Evolutionary conservation across 2,113 vertebrate genomes (phyloP).

Genomic region (Grammomys dolichurus): DNA sequence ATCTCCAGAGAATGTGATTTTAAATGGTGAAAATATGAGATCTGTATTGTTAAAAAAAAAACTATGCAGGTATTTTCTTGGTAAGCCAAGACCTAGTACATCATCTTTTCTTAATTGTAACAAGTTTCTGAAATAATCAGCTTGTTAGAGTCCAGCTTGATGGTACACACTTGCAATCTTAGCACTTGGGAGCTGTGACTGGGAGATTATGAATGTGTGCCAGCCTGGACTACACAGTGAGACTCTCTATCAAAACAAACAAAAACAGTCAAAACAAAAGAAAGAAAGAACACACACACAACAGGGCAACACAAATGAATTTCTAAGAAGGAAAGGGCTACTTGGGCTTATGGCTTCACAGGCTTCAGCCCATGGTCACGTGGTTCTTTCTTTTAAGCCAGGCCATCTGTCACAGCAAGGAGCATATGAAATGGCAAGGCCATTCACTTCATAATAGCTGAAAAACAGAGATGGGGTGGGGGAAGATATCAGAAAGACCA

Average conservation of each 20-base stretch:
- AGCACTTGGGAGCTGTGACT: not conserved
- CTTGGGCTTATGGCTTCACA: not conserved
- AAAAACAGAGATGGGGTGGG: not conserved
- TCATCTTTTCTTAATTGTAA: not conserved
- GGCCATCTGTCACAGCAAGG: not conserved
- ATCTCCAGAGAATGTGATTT: slow-evolving; percentile 10
- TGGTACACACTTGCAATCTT: not conserved
- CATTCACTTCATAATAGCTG: not conserved
- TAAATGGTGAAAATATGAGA: not conserved
- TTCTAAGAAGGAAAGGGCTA: not conserved
- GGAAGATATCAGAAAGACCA: not conserved
- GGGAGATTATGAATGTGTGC: not conserved
- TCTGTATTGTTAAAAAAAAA: not conserved
- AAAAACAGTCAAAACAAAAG: not conserved
- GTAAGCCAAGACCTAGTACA: not conserved
- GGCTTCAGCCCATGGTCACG: not conserved
- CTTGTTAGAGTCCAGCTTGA: not conserved
- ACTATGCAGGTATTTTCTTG: not conserved
- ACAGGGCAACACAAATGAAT: not conserved
- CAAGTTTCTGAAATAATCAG: not conserved
- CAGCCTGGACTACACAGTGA: not conserved
- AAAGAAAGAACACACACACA: not conserved
- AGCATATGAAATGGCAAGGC: not conserved
- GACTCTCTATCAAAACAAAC: not conserved
- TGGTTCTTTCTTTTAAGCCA: not conserved